Base-by-base conservation (phyloP, 1,140 invertebrate genomes). In the Aphelenchoides avenae region DNA sequence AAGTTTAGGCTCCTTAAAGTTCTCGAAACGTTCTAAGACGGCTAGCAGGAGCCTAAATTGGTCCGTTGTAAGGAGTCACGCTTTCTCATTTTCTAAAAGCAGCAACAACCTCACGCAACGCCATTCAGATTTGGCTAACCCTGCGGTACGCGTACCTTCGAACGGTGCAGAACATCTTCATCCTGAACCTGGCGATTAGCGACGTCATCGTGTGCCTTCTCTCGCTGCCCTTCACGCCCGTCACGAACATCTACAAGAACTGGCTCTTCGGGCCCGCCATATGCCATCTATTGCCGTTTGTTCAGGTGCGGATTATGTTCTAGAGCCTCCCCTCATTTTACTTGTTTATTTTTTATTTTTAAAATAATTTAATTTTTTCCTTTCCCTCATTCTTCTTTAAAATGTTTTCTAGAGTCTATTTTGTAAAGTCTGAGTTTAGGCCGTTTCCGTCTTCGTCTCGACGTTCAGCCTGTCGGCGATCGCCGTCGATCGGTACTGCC, bases 111-210 rank as follows among this genome's bases (percentile, higher is more conserved):
- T 36, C 13, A 13, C n/a, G 34, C n/a, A 36, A 13, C 13, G 34
- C 13, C n/a, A 36, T n/a, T n/a, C n/a, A n/a, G n/a, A n/a, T 62
- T 13, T 42, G 39, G 1, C 43, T 65, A 24, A 71, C 68, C 4
- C 37, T 72, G 9, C 44, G 50, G 26, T 52, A 67, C 46, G 29
- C 43, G 15, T 69, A 76, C 40, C 39, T 73, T 9, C 71, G 76
- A 39, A 95, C 91, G 0, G 93, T 97, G 0, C 97, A 93, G 18
- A 97, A 97, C 79, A 85, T 92, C 41, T 97, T 97, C 79, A 97
- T 97, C 66, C 87, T 89, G 18, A 97, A 97, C 78, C 79, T 97
- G 57, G 93, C 92, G 0, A 80, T 96, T 13, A 89, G 89, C 18
- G 93, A 98, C 75, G 89, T 97, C 46, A 78, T 97, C 9, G 82